Conservation (phyloP, 2,113 vertebrate species). For the Gavialis gangeticus region DNA sequence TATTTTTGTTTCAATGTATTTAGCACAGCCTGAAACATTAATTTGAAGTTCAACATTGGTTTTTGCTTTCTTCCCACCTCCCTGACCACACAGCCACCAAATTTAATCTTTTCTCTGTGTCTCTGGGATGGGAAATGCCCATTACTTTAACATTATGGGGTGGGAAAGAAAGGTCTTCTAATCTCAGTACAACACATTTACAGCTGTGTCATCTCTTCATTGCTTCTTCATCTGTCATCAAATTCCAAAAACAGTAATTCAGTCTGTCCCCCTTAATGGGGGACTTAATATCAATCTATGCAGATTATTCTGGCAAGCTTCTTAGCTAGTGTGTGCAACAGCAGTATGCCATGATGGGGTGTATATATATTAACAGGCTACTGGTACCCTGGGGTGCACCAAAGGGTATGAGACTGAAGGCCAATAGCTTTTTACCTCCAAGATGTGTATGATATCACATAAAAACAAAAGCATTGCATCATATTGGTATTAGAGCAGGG, state of each 20-base stretch:
- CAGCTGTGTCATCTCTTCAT: conserved; percentile 41
- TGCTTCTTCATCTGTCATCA: conserved; percentile 66
- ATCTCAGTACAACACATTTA: conserved; percentile 57
- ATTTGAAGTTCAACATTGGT: conserved; percentile 55
- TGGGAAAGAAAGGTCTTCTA: conserved; percentile 23
- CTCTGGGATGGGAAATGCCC: conserved; percentile 58
- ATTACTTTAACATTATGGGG: conserved; percentile 43
- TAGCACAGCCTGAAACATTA: conserved; percentile 58
- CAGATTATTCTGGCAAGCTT: conserved; percentile 53
- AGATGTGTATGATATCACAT: not conserved
- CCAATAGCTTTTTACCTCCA: not conserved
- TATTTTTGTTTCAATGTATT: conserved; percentile 37
- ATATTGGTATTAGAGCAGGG: not conserved
- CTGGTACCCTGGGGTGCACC: not conserved
- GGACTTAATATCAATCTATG: conserved; percentile 70
- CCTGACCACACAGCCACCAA: not conserved
- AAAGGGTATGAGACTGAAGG: not conserved
- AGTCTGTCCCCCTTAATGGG: conserved; percentile 65
- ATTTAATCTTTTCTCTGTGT: conserved; percentile 51
- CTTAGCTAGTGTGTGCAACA: conserved; percentile 32
- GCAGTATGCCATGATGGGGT: not conserved
- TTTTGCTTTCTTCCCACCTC: conserved; percentile 31
- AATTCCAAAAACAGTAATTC: conserved; percentile 65
- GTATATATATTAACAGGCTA: not conserved
- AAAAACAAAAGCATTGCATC: not conserved